Base-by-base conservation (phyloP, 1,140 invertebrate species). In the Neodiprion pinetum region DNA sequence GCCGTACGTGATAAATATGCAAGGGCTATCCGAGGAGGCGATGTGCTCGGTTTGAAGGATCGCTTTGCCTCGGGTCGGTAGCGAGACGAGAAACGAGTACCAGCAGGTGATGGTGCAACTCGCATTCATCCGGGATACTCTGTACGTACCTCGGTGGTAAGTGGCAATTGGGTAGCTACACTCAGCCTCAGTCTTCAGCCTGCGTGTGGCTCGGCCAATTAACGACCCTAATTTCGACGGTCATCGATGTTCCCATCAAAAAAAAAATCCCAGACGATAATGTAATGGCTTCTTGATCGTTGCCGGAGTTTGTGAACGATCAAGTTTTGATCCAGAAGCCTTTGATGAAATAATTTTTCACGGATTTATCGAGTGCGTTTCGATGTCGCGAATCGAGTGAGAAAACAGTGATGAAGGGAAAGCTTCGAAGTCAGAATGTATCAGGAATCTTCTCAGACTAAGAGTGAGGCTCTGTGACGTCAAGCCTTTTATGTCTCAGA, bases 171-270 rank as follows among this genome's bases (percentile, higher is more conserved):
- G 65, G 72, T 40, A 50, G 53, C 23, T 23, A 61, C 28, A 50
- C 17, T 50, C 70, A 71, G 49, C 28, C 70, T 68, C 50, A 12
- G 61, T 21, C 47, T 70, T 73, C 48, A 47, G 47, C 67, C 72
- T 23, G 71, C 72, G 28, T 12, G 28, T 28, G 70, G 49, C 69
- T 69, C 73, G 48, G 28, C 76, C 73, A 77, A 77, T 77, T 77
- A 77, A 77, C 73, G 71, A 77, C 76, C 66, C 70, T 74, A 77
- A 75, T 77, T 77, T 77, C 70, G 67, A 71, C 50, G 75, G 48
- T 72, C 50, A 17, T 21, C 47, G 17, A 40, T 40, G 28, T 1
- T 40, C 2, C 28, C 28, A 40, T 3, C 7, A 53, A 66, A 74
- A 70, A 47, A 28, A 7, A 74, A 74, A 65, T 65, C 7, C 61